Conservation (phyloP, 1,140 invertebrate genomes). For the Mactra quadrangularis region DNA sequence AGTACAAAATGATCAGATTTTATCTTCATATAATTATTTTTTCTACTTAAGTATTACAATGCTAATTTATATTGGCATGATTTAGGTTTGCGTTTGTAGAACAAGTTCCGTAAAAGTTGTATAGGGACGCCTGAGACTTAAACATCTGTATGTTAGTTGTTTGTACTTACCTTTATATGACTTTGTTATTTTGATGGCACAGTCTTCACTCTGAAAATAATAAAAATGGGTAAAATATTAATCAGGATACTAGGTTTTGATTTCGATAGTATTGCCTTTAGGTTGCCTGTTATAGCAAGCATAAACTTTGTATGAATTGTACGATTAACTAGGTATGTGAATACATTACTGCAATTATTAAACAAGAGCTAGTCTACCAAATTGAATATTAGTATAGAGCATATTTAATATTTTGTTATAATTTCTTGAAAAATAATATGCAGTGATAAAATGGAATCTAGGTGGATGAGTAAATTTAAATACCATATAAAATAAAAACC, state of each 20-base stretch:
- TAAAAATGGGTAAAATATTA: neutral
- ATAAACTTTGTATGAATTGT: neutral
- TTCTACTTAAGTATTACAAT: neutral
- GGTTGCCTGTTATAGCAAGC: neutral
- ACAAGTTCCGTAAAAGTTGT: no score
- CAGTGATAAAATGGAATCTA: neutral
- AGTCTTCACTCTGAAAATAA: conserved; percentile 44
- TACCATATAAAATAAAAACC: neutral
- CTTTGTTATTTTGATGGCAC: conserved; percentile 49
- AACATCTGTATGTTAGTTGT: neutral
- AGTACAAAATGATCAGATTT: no score
- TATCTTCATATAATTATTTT: neutral
- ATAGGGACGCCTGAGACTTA: neutral
- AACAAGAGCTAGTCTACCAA: no score
- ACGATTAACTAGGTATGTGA: neutral
- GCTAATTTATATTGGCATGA: neutral
- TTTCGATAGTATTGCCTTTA: neutral
- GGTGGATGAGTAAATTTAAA: neutral
- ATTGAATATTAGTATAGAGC: neutral
- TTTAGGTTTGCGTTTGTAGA: neutral
- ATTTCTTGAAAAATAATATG: neutral
- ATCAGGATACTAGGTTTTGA: neutral
- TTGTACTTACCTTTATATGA: conserved; percentile 43
- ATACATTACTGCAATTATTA: no score
- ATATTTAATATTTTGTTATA: neutral